Base-by-base conservation (phyloP, 37 sponge, comb jelly and placozoan species). In the Ephydatia muelleri region DNA sequence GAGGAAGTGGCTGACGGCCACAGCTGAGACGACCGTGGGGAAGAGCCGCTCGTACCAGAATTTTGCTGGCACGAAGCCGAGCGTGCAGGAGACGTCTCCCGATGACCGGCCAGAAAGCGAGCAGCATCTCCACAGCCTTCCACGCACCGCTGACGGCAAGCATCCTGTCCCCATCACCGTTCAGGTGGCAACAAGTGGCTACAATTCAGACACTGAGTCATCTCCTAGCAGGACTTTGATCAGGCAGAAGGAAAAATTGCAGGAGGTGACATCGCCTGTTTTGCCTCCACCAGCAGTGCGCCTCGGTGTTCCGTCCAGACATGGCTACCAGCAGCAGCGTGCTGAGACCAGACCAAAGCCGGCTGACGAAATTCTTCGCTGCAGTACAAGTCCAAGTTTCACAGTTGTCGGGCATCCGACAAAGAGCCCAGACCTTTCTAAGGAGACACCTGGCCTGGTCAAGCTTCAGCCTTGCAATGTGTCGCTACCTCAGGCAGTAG, bases 121-220 rank as follows among this genome's bases (percentile, higher is more conserved):
- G 14, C 72, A 70, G 29, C 90, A 90, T 69, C 47, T 90, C 31
- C 31, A 80, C 67, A 84, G 85, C 39, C 82, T 90, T 22, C 85
- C 90, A 33, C 82, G 90, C 9, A 40, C 67, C 21, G 49, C 64
- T 6, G 68, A 70, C 4, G 48, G 70, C 2, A 75, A 75, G 16
- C 68, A 26, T 31, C 16, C 73, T n/a, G 35, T 2, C 35, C 73
- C 73, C 11, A 3, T 33, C 34, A 32, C 73, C 6, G 32, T n/a
- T 22, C 22, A 32, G 16, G 16, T 35, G 5, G 32, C 29, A n/a
- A 49, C 76, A 28, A 84, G 75, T 16, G 85, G 88, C 0, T 88
- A 90, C 49, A 90, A 81, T 72, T 90, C 90, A 22, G 90, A 90
- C 72, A 90, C 90, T 23, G 90, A 90, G 65, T 85, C 85, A 12